A percentile compares a stretch with the other conserved stretches of the same genome.
phyloP scores from a whole-genome alignment of 2,888 invertebrate species.

The Octonoba sinensis region DNA sequence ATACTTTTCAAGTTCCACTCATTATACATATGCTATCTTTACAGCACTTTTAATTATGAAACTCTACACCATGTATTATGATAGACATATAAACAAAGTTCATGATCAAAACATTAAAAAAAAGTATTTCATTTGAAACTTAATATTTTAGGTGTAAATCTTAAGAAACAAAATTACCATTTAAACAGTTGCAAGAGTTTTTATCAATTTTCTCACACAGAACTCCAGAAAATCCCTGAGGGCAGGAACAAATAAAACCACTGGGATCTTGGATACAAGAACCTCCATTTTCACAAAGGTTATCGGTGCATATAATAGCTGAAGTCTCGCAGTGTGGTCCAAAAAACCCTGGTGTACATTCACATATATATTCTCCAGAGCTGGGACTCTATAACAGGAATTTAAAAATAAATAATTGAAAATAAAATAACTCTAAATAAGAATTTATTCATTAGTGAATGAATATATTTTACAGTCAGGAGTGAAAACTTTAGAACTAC shows the following conservation, averaged over 20 bases:
- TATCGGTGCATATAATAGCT: conserved; percentile 68
- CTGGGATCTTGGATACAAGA: conserved; percentile 70
- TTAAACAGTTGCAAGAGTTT: conserved; percentile 33
- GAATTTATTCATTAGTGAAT: neutral
- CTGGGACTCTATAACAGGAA: conserved; percentile 60
- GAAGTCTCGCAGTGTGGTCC: conserved; percentile 85
- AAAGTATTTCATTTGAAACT: too few species aligned
- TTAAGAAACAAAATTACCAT: conserved; percentile 26
- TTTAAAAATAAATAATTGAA: neutral
- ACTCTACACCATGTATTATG: too few species aligned
- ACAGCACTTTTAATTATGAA: too few species aligned
- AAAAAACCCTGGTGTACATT: conserved; percentile 85
- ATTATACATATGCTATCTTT: too few species aligned
- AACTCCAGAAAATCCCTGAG: conserved; percentile 84
- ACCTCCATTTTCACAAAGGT: conserved; percentile 71
- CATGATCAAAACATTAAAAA: too few species aligned
- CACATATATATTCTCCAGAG: conserved; percentile 77
- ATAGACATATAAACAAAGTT: too few species aligned
- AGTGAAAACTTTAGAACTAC: too few species aligned
- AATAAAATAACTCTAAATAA: neutral
- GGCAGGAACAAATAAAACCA: conserved; percentile 80
- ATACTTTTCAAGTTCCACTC: too few species aligned
- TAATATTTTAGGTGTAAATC: too few species aligned
- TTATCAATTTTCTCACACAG: conserved; percentile 78
- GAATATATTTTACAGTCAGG: too few species aligned